Percentiles rank a stretch among this genome's conserved stretches.
phyloP scores from a whole-genome alignment of 2,113 vertebrate species.

The Pimephales promelas region DNA sequence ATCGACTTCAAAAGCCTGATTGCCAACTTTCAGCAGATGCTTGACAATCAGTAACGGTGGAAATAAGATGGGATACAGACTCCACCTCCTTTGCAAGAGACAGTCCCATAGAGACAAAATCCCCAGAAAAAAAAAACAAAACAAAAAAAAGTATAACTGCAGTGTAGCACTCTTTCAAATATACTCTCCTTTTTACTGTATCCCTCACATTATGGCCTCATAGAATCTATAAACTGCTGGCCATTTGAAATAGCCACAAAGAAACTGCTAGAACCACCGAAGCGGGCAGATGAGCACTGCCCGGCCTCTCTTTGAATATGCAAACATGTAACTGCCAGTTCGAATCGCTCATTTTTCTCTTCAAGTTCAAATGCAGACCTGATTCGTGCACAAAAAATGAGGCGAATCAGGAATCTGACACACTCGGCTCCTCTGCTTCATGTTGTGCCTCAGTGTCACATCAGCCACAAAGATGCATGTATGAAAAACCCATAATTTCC shows the following conservation, averaged over 20 bases:
- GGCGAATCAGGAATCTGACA: too few species aligned
- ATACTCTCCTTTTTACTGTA: not conserved
- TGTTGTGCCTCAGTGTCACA: not conserved
- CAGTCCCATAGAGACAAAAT: conserved; percentile 1
- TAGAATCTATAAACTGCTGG: not conserved
- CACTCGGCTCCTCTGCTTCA: not conserved
- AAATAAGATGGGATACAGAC: conserved; percentile 17
- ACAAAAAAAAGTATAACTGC: not conserved
- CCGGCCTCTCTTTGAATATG: not conserved
- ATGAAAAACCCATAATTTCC: not conserved
- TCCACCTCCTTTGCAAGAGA: conserved; percentile 38
- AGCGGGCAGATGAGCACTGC: not conserved
- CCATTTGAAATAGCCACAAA: not conserved
- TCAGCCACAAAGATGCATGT: conserved; percentile 10
- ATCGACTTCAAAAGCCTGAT: conserved; percentile 89
- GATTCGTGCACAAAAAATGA: not conserved
- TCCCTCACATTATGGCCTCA: not conserved
- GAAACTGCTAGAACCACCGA: conserved; percentile 20
- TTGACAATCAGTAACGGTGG: conserved; percentile 65
- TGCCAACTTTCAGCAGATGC: conserved; percentile 82
- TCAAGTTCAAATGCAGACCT: not conserved
- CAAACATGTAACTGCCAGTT: conserved; percentile 19
- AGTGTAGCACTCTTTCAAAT: conserved; percentile 13
- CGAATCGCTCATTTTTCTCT: not conserved
- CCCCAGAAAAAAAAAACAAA: too few species aligned